Evolutionary conservation across 2,888 invertebrate genomes (phyloP).

Genomic region (Chaetogeoica ovagalla): DNA sequence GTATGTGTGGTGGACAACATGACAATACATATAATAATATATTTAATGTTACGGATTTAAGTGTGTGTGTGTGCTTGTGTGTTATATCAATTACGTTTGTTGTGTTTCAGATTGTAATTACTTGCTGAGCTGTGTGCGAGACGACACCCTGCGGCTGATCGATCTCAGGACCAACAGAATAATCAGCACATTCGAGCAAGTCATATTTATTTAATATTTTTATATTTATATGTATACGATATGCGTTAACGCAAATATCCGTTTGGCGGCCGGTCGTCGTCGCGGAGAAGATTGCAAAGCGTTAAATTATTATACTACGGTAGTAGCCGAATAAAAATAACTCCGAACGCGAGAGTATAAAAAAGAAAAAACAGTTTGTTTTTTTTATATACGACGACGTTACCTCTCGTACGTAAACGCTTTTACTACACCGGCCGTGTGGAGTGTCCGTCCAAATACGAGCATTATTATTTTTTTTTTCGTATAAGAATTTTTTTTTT

Average conservation of each 20-base stretch:
- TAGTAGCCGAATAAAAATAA: slow-evolving; percentile 7
- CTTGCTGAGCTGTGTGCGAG: slow-evolving; percentile 88
- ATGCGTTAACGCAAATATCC: neutral
- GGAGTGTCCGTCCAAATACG: neutral
- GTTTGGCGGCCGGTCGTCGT: neutral
- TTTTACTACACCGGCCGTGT: too few species aligned
- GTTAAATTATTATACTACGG: slow-evolving; percentile 13
- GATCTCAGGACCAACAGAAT: slow-evolving; percentile 94
- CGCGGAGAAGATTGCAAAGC: neutral
- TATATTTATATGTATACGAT: neutral
- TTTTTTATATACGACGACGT: neutral
- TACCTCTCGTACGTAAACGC: neutral
- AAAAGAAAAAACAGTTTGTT: slow-evolving; percentile 11
- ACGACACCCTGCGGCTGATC: slow-evolving; percentile 91
- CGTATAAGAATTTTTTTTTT: neutral
- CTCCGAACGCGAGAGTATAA: neutral
- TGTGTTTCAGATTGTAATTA: slow-evolving; percentile 78
- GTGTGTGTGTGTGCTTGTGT: neutral
- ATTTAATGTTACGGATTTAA: neutral
- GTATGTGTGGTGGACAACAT: neutral
- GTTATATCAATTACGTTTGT: slow-evolving; percentile 29
- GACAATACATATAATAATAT: neutral
- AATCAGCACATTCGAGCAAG: slow-evolving; percentile 85
- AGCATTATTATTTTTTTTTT: neutral
- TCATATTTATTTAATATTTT: slow-evolving; percentile 39